Percentiles rank a stretch among this genome's conserved stretches.
phyloP scores from a whole-genome alignment of 2,888 invertebrate genomes.

The Cataglyphis albicans region DNA sequence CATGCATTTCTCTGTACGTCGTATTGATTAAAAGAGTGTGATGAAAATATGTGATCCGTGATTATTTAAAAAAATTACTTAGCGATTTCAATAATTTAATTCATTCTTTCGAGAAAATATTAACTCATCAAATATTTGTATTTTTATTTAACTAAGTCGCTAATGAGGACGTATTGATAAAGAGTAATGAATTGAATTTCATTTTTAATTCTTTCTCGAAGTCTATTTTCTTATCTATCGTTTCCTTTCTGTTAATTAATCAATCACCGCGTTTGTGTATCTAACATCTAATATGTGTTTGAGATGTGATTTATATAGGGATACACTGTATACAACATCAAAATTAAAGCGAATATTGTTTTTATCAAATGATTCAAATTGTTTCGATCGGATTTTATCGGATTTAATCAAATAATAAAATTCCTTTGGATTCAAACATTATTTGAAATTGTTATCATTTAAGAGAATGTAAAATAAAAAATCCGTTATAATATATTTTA shows the following conservation, averaged over 20 bases:
- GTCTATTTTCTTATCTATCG: neutral
- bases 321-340: neutral
- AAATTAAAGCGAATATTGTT: neutral
- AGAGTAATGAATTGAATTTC: slow-evolving; percentile 15
- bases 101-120: neutral
- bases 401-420: neutral
- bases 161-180: too few relatives aligned
- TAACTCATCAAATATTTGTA: slow-evolving; percentile 19
- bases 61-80: neutral
- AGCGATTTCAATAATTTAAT: neutral
- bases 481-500: neutral
- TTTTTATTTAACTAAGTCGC: neutral
- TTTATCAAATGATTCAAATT: slow-evolving; percentile 13
- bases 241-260: slow-evolving; percentile 6
- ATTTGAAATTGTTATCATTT: neutral
- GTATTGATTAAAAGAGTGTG: neutral
- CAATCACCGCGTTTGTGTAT: neutral
- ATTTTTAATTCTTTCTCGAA: neutral
- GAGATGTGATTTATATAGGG: neutral
- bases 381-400: neutral
- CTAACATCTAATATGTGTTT: neutral
- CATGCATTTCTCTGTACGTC: neutral
- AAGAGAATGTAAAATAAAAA: neutral
- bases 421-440: neutral
- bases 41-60: neutral